These are phyloP conservation scores for Bucorvus abyssinicus DNA, from an alignment of 2,797 vertebrate species.

Conservation along the genomic window DNA sequence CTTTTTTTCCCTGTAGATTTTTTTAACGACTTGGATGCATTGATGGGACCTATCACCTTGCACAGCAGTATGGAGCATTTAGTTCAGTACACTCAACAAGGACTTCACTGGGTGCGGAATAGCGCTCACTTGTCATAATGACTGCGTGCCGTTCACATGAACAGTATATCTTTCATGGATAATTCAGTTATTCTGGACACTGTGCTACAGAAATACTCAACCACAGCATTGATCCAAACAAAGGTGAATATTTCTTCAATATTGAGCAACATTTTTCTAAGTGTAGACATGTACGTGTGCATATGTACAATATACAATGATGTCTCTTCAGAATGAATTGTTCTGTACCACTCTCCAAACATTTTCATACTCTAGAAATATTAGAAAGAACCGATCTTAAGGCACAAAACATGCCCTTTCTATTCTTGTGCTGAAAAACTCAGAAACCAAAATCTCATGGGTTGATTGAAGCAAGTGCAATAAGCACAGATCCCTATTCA, in stretches of 20 bases:
- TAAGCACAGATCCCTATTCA: constrained; percentile 58
- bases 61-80: constrained; percentile 96
- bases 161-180: constrained; percentile 43
- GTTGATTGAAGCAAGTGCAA: constrained; percentile 62
- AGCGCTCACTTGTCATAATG: constrained; percentile 87
- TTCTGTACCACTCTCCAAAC: constrained; percentile 56
- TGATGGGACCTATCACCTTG: constrained; percentile 94
- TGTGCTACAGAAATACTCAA: constrained; percentile 74
- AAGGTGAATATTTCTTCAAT: constrained; percentile 69
- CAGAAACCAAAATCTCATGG: constrained; percentile 62
- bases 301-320: constrained; percentile 27
- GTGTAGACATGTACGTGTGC: constrained; percentile 34
- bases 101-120: constrained; percentile 95
- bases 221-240: constrained; percentile 70
- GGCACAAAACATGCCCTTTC: constrained; percentile 20
- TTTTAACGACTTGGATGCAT: constrained; percentile 95
- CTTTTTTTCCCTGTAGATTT: constrained; percentile 81
- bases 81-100: constrained; percentile 96
- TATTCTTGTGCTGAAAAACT: constrained; percentile 51
- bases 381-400: constrained; percentile 46
- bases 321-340: constrained; percentile 56
- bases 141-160: constrained; percentile 21
- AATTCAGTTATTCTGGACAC: constrained; percentile 74
- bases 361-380: constrained; percentile 14
- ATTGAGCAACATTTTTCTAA: constrained; percentile 59